These are phyloP conservation scores for Mythimna vitellina DNA, from an alignment of 2,888 invertebrate genomes.

Conservation along the genomic window DNA sequence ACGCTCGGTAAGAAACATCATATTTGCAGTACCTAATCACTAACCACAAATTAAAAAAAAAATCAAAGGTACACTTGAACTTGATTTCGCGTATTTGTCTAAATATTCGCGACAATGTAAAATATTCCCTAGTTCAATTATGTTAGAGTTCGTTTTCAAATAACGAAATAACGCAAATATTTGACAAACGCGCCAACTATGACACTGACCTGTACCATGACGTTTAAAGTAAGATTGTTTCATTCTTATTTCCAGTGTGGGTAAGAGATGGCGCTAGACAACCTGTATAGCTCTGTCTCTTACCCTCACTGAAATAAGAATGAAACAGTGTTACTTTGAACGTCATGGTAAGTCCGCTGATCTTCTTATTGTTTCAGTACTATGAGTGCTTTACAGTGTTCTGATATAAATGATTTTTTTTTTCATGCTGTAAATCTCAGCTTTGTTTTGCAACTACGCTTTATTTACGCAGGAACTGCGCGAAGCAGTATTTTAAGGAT, in stretches of 20 bases:
- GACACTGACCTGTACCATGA: too few species aligned
- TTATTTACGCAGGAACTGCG: neutral
- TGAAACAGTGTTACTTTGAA: too few species aligned
- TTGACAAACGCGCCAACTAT: neutral
- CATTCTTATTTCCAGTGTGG: too few species aligned
- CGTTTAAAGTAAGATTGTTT: too few species aligned
- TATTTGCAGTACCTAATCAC: neutral
- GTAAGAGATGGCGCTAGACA: too few species aligned
- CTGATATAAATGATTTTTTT: neutral
- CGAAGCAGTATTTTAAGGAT: neutral
- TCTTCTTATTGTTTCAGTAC: neutral
- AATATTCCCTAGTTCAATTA: too few species aligned
- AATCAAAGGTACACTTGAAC: too few species aligned
- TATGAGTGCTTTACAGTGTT: neutral
- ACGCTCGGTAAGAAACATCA: slow-evolving; percentile 92
- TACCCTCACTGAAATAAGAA: too few species aligned
- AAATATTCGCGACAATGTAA: too few species aligned
- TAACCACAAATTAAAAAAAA: neutral
- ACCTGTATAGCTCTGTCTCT: too few species aligned
- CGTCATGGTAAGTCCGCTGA: too few species aligned
- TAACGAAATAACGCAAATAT: neutral
- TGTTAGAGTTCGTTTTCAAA: neutral
- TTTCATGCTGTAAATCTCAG: neutral
- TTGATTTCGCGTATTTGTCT: neutral
- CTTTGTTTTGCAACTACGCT: slow-evolving; percentile 3